A percentile compares a stretch with the other conserved stretches of the same genome.
Conservation (phyloP, 2,113 vertebrate genomes). For the Cervus canadensis region DNA sequence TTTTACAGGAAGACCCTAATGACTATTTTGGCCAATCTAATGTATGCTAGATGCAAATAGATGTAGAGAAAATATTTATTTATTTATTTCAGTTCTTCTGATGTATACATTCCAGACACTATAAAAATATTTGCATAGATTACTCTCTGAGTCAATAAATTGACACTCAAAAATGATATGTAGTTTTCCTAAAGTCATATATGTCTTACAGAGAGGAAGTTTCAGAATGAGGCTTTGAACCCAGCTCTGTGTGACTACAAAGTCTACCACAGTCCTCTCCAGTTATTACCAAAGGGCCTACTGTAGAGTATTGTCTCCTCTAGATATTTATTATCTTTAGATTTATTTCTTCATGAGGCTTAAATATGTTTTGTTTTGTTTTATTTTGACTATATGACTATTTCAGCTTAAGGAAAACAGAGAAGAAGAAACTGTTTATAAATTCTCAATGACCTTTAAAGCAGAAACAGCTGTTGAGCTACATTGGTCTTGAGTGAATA, state of each 20-base stretch:
- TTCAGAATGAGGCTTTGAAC: neutral
- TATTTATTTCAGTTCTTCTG: neutral
- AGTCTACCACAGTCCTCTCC: neutral
- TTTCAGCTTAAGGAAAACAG: conserved; percentile 62
- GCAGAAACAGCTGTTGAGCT: conserved; percentile 73
- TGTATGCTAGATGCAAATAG: neutral
- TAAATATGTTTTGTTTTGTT: conserved; percentile 55
- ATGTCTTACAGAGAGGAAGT: neutral
- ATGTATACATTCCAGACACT: neutral
- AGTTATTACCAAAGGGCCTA: neutral
- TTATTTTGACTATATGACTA: conserved; percentile 60
- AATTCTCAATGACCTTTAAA: conserved; percentile 73
- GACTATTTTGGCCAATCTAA: neutral
- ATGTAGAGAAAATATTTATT: neutral
- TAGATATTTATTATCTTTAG: conserved; percentile 57
- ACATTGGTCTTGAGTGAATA: conserved; percentile 48
- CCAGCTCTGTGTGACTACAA: neutral
- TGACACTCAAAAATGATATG: neutral
- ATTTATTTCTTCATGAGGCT: conserved; percentile 47
- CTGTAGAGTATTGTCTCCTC: neutral
- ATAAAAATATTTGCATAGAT: neutral
- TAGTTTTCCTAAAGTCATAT: neutral
- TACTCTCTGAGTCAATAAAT: neutral
- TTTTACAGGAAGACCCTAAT: neutral
- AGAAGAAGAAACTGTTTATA: conserved; percentile 72